Conservation (phyloP, 2,888 invertebrate genomes). For the Harpalus rubripes region DNA sequence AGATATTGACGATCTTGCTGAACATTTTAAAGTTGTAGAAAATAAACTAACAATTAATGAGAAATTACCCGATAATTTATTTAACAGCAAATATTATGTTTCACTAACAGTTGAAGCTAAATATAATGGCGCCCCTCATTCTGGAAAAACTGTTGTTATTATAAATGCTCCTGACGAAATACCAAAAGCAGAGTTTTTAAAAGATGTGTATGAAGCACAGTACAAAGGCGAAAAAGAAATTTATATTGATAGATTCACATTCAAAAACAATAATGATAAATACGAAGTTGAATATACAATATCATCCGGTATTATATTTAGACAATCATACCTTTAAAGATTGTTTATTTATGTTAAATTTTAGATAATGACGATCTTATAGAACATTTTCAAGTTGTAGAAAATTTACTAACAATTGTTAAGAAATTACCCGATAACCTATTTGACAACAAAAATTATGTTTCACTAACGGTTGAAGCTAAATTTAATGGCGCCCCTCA, state of each 20-base stretch:
- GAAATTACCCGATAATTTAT: neutral
- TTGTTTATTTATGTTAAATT: neutral
- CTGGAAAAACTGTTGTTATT: neutral
- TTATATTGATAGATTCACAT: neutral
- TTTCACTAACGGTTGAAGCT: conserved; percentile 7
- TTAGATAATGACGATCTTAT: neutral
- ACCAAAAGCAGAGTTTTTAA: neutral
- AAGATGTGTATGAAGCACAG: neutral
- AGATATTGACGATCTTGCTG: neutral
- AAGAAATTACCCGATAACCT: neutral
- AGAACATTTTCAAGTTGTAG: neutral
- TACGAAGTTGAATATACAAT: neutral
- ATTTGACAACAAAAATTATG: neutral
- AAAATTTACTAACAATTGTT: neutral
- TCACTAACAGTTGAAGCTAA: conserved; percentile 4
- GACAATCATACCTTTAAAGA: neutral
- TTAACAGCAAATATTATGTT: neutral
- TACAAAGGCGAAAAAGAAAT: neutral
- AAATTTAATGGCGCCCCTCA: neutral
- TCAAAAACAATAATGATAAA: neutral
- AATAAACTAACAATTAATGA: neutral
- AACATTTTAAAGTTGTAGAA: neutral
- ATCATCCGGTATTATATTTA: neutral
- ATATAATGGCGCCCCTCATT: neutral
- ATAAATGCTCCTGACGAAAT: conserved; percentile 4